Base-by-base conservation (phyloP, 2,797 vertebrate species). In the Malurus splendens region DNA sequence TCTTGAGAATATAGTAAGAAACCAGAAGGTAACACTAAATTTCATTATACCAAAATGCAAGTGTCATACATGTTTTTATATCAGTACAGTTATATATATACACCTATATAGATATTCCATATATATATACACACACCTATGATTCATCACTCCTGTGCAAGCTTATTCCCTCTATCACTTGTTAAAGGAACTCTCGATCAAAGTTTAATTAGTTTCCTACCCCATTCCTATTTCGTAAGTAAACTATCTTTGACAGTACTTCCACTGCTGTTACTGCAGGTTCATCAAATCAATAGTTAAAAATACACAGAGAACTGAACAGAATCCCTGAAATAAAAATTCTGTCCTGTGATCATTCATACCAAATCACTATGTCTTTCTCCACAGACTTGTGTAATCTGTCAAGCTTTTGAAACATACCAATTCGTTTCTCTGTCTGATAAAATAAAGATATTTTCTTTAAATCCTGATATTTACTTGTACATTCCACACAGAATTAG, bases 221-320 rank as follows among this genome's bases (percentile, higher is more conserved):
- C 4, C 17, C 24, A 30, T 60, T 92, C 77, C 24, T 65, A 5
- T 77, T 79, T 88, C 28, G 20, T 20, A 86, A 82, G 38, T 59
- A 91, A 87, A 64, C 28, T 33, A 81, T 17, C 62, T 88, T 83
- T 57, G 33, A 51, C 86, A 91, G 60, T 39, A 91, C 42, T 77
- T 75, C 70, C 52, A 52, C 3, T 82, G 86, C 56, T 90, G 67
- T 72, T 66, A 44, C 67, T 50, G 84, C 32, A 90, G 76, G 38
- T 93, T 85, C 82, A 88, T 28, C 82, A 90, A 88, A 84, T 93
- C 51, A 92, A 68, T 66, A 90, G 73, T 91, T 82, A 91, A 87
- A 93, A 92, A 39, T 60, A 36, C 32, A 77, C 59, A 82, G 10
- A 87, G n/a, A 64, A 86, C 22, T 30, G n/a, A 93, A 85, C 23